These are phyloP conservation scores for Lasioglossum oenotherae DNA, from an alignment of 2,888 invertebrate genomes.

Conservation along the genomic window DNA sequence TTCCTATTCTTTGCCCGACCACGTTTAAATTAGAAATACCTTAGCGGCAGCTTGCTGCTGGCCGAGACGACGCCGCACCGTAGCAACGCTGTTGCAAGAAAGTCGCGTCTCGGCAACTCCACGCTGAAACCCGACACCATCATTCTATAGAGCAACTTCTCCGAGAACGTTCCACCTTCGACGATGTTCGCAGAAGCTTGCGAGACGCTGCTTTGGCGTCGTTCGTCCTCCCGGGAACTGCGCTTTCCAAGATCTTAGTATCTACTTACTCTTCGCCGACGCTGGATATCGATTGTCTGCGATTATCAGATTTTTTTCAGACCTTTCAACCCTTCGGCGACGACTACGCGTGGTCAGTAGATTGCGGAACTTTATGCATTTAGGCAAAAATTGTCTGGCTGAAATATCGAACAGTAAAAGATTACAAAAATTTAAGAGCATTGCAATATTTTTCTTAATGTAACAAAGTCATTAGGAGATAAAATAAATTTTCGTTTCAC, in stretches of 20 bases:
- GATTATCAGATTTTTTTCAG: not conserved
- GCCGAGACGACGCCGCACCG: slow-evolving; percentile 23
- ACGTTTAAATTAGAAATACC: slow-evolving; percentile 72
- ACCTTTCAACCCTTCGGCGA: not conserved
- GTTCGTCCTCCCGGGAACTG: not conserved
- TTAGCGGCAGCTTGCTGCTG: slow-evolving; percentile 44
- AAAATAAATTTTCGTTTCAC: too few species aligned
- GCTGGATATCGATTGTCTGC: not conserved
- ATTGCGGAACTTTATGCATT: too few species aligned
- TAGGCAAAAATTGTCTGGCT: too few species aligned
- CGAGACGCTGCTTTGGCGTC: not conserved
- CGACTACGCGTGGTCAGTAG: too few species aligned
- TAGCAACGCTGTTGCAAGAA: slow-evolving; percentile 51
- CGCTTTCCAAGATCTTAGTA: not conserved
- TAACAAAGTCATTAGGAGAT: too few species aligned
- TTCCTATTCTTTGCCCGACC: slow-evolving; percentile 62
- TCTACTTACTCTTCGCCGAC: not conserved
- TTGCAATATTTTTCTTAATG: too few species aligned
- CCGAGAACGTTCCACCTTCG: not conserved
- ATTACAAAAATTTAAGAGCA: too few species aligned
- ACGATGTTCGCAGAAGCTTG: not conserved
- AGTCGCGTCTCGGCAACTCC: slow-evolving; percentile 29
- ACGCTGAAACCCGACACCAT: slow-evolving; percentile 31
- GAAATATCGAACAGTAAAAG: too few species aligned
- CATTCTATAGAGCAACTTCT: not conserved